Conservation (phyloP, 2,113 vertebrate genomes). For the Gallinago undulata region DNA sequence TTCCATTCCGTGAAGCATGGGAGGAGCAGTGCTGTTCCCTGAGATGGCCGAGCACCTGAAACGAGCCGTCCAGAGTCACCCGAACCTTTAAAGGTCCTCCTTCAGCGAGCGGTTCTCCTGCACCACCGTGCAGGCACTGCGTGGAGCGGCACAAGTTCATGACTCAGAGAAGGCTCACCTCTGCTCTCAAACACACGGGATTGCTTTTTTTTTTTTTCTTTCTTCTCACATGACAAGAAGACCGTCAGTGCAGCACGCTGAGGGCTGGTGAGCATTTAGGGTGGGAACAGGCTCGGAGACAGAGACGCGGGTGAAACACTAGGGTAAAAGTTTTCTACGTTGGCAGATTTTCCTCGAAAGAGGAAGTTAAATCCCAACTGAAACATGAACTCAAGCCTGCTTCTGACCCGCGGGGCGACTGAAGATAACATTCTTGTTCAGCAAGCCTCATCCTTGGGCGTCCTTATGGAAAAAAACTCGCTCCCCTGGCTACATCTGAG, state of each 20-base stretch:
- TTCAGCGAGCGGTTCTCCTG: not conserved
- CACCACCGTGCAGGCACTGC: not conserved
- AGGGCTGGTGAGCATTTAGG: not conserved
- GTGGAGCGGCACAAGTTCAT: not conserved
- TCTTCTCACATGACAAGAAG: not conserved
- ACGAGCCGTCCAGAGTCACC: not conserved
- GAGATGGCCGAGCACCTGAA: not conserved
- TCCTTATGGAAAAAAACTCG: not conserved
- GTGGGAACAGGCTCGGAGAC: not conserved
- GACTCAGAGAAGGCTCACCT: not conserved
- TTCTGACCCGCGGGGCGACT: not conserved
- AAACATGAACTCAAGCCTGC: not conserved
- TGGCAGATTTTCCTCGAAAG: slow-evolving; percentile 18
- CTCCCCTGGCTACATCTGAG: not conserved
- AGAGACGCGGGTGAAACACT: not conserved
- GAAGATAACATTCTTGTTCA: not conserved
- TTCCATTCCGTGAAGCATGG: not conserved
- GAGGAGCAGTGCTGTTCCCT: not conserved
- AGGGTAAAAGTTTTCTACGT: slow-evolving; percentile 13
- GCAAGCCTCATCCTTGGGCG: not conserved
- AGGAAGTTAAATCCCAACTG: slow-evolving; percentile 3
- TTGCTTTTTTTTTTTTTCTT: no score
- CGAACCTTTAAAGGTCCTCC: not conserved
- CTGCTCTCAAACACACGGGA: not conserved
- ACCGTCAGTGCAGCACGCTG: not conserved